phyloP scores from a whole-genome alignment of 2,888 invertebrate genomes.

The Acanthococcus lagerstroemiae region DNA sequence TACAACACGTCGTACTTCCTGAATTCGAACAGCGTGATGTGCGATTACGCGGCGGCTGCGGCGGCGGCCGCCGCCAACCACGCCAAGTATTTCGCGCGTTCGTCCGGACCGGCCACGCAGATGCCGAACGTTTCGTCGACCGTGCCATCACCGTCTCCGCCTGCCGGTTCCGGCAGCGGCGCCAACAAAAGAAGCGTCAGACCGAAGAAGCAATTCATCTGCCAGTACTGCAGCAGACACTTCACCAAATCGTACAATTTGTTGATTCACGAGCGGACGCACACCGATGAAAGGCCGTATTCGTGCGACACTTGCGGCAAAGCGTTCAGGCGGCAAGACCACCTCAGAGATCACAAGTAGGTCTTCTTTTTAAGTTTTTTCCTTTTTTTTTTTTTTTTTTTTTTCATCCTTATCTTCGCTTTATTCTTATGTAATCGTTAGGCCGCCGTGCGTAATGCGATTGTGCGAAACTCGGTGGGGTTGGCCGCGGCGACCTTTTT shows the following conservation, averaged over 20 bases:
- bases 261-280: conserved; percentile 96
- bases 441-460: too few species aligned
- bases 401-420: too few species aligned
- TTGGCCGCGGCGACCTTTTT: too few species aligned
- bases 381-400: too few species aligned
- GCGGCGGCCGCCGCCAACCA: not conserved
- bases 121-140: conserved; percentile 38
- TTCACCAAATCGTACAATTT: conserved; percentile 97
- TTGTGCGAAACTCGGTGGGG: too few species aligned
- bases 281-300: conserved; percentile 96
- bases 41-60: not conserved
- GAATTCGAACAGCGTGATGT: not conserved
- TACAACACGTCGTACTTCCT: conserved; percentile 26
- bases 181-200: conserved; percentile 37
- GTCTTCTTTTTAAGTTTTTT: not conserved
- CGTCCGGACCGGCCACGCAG: conserved; percentile 7
- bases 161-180: conserved; percentile 42
- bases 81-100: not conserved
- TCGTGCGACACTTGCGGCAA: conserved; percentile 94
- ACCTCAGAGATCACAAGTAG: conserved; percentile 89
- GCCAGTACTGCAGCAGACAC: conserved; percentile 92
- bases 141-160: conserved; percentile 26
- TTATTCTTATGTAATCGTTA: too few species aligned
- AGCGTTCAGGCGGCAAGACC: conserved; percentile 94
- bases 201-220: conserved; percentile 92